These are phyloP conservation scores for Nycticebus coucang DNA, from an alignment of 2,113 vertebrate genomes.

Conservation along the genomic window DNA sequence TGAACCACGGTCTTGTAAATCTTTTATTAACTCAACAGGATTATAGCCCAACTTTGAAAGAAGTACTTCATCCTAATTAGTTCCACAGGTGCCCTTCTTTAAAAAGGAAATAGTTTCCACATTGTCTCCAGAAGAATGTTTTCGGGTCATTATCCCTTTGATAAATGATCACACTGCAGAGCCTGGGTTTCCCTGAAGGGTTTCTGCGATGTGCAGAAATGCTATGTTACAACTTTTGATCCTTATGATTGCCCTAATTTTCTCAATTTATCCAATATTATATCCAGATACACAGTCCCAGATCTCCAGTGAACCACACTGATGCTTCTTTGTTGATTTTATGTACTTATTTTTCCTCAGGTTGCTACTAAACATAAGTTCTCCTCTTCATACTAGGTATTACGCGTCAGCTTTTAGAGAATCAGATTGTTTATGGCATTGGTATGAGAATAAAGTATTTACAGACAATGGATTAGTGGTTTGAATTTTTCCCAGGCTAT, in stretches of 20 bases:
- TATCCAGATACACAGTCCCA: conserved; percentile 73
- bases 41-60: conserved; percentile 76
- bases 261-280: conserved; percentile 76
- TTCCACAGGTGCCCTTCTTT: conserved; percentile 83
- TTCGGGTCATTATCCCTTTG: conserved; percentile 83
- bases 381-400: conserved; percentile 47
- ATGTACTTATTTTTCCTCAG: conserved; percentile 81
- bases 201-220: conserved; percentile 69
- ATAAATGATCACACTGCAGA: conserved; percentile 77
- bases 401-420: conserved; percentile 59
- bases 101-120: conserved; percentile 61
- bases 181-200: conserved; percentile 75
- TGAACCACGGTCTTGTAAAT: conserved; percentile 70
- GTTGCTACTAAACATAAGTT: conserved; percentile 68
- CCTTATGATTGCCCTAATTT: conserved; percentile 79
- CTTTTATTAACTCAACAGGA: conserved; percentile 80
- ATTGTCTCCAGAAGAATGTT: conserved; percentile 79
- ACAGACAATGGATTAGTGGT: conserved; percentile 64
- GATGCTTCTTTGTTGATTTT: conserved; percentile 77
- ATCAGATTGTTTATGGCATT: conserved; percentile 67
- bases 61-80: conserved; percentile 85
- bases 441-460: conserved; percentile 60
- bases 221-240: conserved; percentile 75
- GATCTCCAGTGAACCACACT: conserved; percentile 74
- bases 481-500: conserved; percentile 64